Evolutionary conservation across 2,113 vertebrate genomes (phyloP).

Genomic region (Aptenodytes patagonicus): DNA sequence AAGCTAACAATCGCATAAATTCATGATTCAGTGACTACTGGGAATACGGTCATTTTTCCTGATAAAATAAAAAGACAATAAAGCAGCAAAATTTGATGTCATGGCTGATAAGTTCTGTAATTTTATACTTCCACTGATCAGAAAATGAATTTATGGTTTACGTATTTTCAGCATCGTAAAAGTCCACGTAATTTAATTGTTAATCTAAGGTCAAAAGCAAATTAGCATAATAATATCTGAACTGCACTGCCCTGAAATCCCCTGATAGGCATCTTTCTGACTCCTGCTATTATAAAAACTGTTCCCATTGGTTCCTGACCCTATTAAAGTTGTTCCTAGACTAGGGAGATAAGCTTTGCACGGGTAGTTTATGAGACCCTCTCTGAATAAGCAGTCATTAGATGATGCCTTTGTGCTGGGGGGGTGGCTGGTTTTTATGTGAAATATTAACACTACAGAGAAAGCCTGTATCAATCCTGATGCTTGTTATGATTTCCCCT

Average conservation of each 20-base stretch:
- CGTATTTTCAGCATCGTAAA: neutral
- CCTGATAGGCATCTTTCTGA: neutral
- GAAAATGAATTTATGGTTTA: neutral
- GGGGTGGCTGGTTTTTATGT: neutral
- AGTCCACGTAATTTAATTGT: neutral
- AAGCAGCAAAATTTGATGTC: neutral
- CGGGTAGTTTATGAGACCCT: neutral
- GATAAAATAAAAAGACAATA: neutral
- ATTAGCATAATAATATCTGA: neutral
- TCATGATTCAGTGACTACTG: neutral
- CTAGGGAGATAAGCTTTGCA: neutral
- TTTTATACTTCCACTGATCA: slow-evolving; percentile 1
- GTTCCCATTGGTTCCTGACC: neutral
- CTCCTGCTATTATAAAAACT: neutral
- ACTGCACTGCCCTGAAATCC: neutral
- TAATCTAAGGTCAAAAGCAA: neutral
- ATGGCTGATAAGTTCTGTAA: neutral
- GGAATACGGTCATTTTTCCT: neutral
- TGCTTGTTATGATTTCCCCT: neutral
- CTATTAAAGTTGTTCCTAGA: neutral
- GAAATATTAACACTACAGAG: neutral
- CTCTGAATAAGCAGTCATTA: neutral
- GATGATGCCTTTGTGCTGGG: neutral
- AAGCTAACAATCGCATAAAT: neutral
- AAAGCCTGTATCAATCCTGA: neutral